Conservation (phyloP, 2,113 vertebrate species). For the Typhlomys cinereus region DNA sequence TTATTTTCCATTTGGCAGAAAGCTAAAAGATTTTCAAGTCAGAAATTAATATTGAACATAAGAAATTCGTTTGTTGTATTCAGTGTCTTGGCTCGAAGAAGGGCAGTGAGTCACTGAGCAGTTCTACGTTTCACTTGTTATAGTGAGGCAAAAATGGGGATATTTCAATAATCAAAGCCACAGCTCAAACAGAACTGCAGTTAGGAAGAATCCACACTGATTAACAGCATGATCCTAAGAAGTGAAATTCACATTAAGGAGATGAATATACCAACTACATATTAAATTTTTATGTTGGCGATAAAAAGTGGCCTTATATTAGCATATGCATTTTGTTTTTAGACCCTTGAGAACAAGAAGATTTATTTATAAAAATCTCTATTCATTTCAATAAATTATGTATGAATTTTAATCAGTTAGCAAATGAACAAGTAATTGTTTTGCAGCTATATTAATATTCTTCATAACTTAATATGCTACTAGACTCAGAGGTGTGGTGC, state of each 20-base stretch:
- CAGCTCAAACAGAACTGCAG: too few relatives aligned
- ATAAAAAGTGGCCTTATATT: constrained; percentile 81
- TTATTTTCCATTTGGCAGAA: not conserved
- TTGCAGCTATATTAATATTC: constrained; percentile 88
- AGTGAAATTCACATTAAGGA: constrained; percentile 79
- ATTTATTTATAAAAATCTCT: constrained; percentile 86
- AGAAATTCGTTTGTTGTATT: not conserved
- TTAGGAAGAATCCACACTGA: constrained; percentile 72
- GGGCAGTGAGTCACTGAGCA: not conserved
- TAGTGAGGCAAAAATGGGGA: constrained; percentile 63
- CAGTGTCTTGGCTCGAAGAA: not conserved
- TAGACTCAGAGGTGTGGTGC: constrained; percentile 82
- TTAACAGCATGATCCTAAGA: constrained; percentile 74
- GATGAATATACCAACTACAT: constrained; percentile 75
- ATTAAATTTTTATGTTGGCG: constrained; percentile 80
- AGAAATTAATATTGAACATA: constrained; percentile 25
- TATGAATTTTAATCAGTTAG: constrained; percentile 89
- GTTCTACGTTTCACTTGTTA: not conserved
- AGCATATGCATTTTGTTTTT: constrained; percentile 83
- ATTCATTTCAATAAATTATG: constrained; percentile 88
- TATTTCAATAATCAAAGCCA: constrained; percentile 48
- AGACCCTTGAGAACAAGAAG: constrained; percentile 83
- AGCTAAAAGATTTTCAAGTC: not conserved
- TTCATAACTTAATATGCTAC: constrained; percentile 84
- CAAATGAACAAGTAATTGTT: constrained; percentile 90